Base-by-base conservation (phyloP, 2,113 vertebrate species). In the Illadopsis cleaveri region DNA sequence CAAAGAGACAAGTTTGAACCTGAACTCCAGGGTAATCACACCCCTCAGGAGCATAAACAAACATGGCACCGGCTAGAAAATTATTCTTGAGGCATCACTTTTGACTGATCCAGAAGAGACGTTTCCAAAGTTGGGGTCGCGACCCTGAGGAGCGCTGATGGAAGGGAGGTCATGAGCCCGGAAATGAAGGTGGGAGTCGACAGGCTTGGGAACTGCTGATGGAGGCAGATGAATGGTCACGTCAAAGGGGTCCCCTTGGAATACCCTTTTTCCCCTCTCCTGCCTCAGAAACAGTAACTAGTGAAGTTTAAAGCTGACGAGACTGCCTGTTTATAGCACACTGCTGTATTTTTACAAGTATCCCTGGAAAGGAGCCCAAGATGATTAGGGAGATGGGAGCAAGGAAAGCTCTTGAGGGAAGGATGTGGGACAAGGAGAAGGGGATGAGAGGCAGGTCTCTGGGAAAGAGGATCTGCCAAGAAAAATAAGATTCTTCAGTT, bases 1-100 rank as follows among this genome's bases (percentile, higher is more conserved):
- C 62, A 72, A 78, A 95, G 72, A 86, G n/a, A 71, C 92, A 51
- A 83, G 94, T 90, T 28, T 88, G 72, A 96, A 92, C 93, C 82
- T 94, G 96, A 96, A 89, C 90, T 86, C 60, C n/a, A 20, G 92
- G 65, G 60, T 83, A 86, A 86, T 81, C 82, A 10, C 0, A 0
- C 48, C 40, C 45, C 65, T 75, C 40, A 50, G 70, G 65, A 94
- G 61, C 53, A 64, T 60, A 96, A 96, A 95, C 82, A 96, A 92
- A 80, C 72, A 61, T 83, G 92, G 79, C 62, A 95, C 30, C 0
- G 1, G n/a, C 50, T 86, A 58, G 47, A 83, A 94, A 93, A 86
- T 78, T 44, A 51, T 83, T 96, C 71, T 81, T 53, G 58, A 89
- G 78, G 62, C 1, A 0, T 96, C 85, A 51, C n/a, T 95, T 93